Conservation (phyloP, 2,797 vertebrate species). For the Phataginus tricuspis region DNA sequence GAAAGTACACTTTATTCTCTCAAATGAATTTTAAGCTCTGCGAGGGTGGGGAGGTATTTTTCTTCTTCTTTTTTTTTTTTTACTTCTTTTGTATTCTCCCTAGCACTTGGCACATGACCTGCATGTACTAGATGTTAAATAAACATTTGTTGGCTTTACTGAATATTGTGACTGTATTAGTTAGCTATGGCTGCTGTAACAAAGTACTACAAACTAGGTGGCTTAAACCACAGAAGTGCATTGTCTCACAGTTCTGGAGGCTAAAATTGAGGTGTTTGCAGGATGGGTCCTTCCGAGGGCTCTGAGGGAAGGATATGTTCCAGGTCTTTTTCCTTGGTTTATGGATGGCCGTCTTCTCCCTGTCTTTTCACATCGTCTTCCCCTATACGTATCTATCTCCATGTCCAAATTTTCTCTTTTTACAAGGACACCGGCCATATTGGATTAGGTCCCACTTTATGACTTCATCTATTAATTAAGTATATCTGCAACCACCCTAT, state of each 20-base stretch:
- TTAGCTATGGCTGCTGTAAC: neutral
- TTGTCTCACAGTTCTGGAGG: neutral
- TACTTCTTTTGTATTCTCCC: neutral
- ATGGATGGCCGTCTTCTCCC: neutral
- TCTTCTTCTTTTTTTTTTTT: slow-evolving; percentile 6
- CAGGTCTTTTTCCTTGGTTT: neutral
- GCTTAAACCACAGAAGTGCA: neutral
- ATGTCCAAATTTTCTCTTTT: neutral
- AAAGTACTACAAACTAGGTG: neutral
- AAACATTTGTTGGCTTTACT: slow-evolving; percentile 3
- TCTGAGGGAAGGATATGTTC: neutral
- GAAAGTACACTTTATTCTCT: neutral
- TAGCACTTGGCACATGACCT: neutral
- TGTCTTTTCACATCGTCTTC: neutral
- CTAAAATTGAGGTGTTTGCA: neutral
- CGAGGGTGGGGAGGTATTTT: neutral
- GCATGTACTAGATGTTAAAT: neutral
- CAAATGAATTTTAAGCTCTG: neutral
- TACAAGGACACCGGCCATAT: neutral
- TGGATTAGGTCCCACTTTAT: neutral
- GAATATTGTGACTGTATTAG: neutral
- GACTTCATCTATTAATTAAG: neutral
- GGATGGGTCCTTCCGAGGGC: neutral
- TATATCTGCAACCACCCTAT: neutral
- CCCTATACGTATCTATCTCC: neutral